phyloP scores from a whole-genome alignment of 2,113 vertebrate genomes.

The Eublepharis macularius region DNA sequence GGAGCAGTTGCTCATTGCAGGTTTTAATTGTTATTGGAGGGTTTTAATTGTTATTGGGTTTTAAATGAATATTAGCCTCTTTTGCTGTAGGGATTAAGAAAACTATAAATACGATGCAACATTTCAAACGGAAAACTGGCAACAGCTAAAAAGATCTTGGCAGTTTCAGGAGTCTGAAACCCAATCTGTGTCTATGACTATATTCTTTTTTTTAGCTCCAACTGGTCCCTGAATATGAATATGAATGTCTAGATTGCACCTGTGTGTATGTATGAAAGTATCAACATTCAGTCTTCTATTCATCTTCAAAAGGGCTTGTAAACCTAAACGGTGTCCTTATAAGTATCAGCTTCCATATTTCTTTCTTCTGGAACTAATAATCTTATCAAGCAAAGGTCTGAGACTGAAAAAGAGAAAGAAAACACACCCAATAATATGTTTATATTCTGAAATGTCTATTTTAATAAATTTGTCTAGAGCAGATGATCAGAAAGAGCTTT shows the following conservation, averaged over 20 bases:
- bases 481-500: constrained; percentile 37
- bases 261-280: not conserved
- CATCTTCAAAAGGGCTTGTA: not conserved
- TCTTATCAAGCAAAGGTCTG: constrained; percentile 33
- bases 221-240: not conserved
- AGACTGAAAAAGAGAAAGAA: constrained; percentile 15
- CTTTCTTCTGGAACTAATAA: not conserved
- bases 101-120: constrained; percentile 66
- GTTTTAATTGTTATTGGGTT: constrained; percentile 77
- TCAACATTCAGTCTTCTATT: rapidly evolving
- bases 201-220: not conserved
- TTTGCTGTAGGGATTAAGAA: constrained; percentile 74
- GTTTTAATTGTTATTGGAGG: constrained; percentile 77
- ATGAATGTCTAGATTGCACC: constrained; percentile 1
- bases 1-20: constrained; percentile 74
- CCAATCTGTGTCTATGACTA: not conserved
- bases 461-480: constrained; percentile 13
- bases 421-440: not conserved
- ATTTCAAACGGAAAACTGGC: constrained; percentile 68
- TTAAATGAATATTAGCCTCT: constrained; percentile 77
- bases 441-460: constrained; percentile 43
- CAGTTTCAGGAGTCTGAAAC: not conserved
- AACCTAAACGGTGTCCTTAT: not conserved
- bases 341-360: not conserved
- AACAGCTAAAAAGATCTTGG: constrained; percentile 29